Conservation (phyloP, 2,113 vertebrate species). For the Cryptoleucopteryx plumbea region DNA sequence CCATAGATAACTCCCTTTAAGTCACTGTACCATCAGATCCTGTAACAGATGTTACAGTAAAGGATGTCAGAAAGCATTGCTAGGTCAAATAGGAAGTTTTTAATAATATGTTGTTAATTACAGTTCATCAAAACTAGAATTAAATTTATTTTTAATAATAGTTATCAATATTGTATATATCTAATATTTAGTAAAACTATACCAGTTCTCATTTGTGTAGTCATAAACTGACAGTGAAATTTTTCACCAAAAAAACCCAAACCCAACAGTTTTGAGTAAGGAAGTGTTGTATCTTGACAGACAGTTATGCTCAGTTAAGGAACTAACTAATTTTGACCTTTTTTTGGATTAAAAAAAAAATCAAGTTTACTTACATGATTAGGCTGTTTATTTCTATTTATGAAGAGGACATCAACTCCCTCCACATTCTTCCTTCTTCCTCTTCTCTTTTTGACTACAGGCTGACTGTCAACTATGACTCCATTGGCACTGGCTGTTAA, state of each 20-base stretch:
- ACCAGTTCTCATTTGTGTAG: background rate
- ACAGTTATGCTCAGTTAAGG: background rate
- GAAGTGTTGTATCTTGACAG: background rate
- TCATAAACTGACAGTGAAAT: background rate
- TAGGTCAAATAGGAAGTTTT: background rate
- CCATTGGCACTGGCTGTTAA: constrained; percentile 84
- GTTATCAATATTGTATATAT: background rate
- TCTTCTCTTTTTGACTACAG: constrained; percentile 87
- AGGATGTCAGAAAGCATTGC: background rate
- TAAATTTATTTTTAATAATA: background rate
- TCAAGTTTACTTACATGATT: constrained; percentile 80
- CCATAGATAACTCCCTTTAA: background rate
- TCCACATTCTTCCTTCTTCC: constrained; percentile 97
- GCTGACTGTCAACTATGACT: constrained; percentile 82
- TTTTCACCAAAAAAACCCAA: background rate
- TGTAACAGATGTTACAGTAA: background rate
- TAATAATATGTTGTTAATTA: background rate
- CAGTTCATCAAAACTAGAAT: background rate
- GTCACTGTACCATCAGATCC: background rate
- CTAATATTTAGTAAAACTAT: background rate
- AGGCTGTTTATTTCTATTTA: constrained; percentile 82
- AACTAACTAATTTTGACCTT: background rate
- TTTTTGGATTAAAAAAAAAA: background rate
- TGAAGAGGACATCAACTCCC: constrained; percentile 89
- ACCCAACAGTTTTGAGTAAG: background rate